Percentiles rank a stretch among this genome's conserved stretches.
phyloP scores from a whole-genome alignment of 2,113 vertebrate genomes.

The Lepus americanus region DNA sequence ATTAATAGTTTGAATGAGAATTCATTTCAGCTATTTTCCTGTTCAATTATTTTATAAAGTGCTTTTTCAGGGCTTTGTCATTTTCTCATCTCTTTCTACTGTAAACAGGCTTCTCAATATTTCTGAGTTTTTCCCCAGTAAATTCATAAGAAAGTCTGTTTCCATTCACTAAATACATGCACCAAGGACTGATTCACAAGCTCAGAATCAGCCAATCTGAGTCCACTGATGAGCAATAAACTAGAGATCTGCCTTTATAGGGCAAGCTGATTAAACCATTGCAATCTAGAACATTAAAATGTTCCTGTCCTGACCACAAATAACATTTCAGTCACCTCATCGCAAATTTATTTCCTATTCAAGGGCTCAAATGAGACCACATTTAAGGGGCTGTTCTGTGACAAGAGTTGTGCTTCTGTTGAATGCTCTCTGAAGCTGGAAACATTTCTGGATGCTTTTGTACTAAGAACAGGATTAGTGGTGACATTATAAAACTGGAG shows the following conservation, averaged over 20 bases:
- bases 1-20: neutral
- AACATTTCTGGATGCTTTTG: neutral
- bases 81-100: neutral
- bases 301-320: neutral
- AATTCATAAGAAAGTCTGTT: neutral
- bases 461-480: neutral
- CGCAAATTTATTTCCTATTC: constrained; percentile 29
- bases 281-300: neutral
- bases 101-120: neutral
- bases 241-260: neutral
- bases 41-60: neutral
- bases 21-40: neutral
- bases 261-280: neutral
- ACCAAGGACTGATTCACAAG: neutral
- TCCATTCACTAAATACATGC: neutral
- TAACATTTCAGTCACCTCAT: constrained; percentile 4
- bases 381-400: neutral
- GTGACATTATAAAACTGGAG: neutral
- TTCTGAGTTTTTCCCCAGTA: neutral
- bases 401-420: neutral
- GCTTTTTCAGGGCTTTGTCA: neutral
- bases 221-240: neutral
- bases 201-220: neutral
- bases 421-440: neutral
- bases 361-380: constrained; percentile 17